Percentiles rank a stretch among this genome's conserved stretches.
Conservation (phyloP, 2,113 vertebrate genomes). For the Grus americana region DNA sequence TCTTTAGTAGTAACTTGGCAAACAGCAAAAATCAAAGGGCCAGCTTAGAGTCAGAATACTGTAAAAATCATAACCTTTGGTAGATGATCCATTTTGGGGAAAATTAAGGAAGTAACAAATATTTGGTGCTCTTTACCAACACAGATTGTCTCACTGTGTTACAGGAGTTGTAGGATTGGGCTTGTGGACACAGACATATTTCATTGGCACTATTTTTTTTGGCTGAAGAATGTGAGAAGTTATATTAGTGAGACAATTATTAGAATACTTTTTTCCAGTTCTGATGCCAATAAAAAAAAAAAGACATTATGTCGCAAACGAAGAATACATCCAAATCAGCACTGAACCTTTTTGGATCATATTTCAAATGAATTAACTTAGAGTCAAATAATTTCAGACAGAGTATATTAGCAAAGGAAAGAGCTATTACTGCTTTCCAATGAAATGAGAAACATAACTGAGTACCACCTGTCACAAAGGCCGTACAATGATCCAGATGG, state of each 20-base stretch:
- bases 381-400: conserved; percentile 38
- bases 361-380: conserved; percentile 27
- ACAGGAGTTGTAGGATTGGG: neutral
- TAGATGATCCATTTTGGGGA: neutral
- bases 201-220: conserved; percentile 22
- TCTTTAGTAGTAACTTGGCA: neutral
- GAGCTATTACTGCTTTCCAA: conserved; percentile 11
- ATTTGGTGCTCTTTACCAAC: conserved; percentile 11
- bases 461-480: conserved; percentile 58
- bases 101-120: neutral
- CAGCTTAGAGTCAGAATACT: neutral
- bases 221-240: conserved; percentile 33
- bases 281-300: neutral
- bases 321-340: neutral
- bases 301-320: neutral
- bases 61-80: neutral
- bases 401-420: conserved; percentile 15
- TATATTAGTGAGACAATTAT: neutral
- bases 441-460: conserved; percentile 40
- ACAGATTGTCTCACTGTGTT: conserved; percentile 29
- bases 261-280: neutral
- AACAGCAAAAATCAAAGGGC: neutral
- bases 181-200: conserved; percentile 5
- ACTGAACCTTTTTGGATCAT: neutral
- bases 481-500: conserved; percentile 56